Evolutionary conservation across 1,140 invertebrate genomes (phyloP).

Genomic region (Papilio helenus): DNA sequence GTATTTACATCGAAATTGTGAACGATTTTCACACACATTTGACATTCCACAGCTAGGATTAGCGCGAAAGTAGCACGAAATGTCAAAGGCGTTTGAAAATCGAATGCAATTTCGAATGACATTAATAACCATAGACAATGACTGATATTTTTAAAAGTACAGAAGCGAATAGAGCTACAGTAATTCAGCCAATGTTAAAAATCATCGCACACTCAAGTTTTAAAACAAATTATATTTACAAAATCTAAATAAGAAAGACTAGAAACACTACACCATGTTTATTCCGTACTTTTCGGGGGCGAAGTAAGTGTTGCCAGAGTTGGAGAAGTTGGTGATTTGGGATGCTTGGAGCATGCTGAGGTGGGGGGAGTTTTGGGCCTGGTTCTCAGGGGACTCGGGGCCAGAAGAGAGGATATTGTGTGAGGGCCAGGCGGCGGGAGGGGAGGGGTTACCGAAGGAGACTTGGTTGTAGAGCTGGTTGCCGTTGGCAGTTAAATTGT

Average conservation of each 20-base stretch:
- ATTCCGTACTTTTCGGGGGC: conserved; percentile 81
- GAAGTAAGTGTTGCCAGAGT: conserved; percentile 75
- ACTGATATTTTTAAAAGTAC: background rate
- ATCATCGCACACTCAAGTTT: conserved; percentile 40
- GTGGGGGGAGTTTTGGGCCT: conserved; percentile 72
- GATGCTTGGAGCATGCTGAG: conserved; percentile 78
- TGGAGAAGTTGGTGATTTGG: conserved; percentile 76
- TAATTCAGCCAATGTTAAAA: conserved; percentile 27
- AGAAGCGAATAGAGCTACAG: conserved; percentile 4
- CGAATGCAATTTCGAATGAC: conserved; percentile 37
- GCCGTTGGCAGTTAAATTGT: conserved; percentile 71
- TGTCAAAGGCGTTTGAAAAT: conserved; percentile 43
- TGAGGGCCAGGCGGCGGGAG: conserved; percentile 70
- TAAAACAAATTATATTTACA: conserved; percentile 55
- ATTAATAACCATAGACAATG: conserved; percentile 10
- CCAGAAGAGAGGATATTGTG: conserved; percentile 76
- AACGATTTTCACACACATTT: conserved; percentile 43
- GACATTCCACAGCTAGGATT: conserved; percentile 41
- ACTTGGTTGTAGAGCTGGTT: conserved; percentile 81
- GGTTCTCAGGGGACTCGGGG: conserved; percentile 75
- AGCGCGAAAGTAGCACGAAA: conserved; percentile 42
- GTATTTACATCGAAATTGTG: conserved; percentile 54
- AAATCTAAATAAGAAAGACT: conserved; percentile 65
- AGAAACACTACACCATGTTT: conserved; percentile 82
- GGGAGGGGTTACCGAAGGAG: conserved; percentile 72